phyloP scores from a whole-genome alignment of 2,113 vertebrate genomes.

The Gorilla gorilla region DNA sequence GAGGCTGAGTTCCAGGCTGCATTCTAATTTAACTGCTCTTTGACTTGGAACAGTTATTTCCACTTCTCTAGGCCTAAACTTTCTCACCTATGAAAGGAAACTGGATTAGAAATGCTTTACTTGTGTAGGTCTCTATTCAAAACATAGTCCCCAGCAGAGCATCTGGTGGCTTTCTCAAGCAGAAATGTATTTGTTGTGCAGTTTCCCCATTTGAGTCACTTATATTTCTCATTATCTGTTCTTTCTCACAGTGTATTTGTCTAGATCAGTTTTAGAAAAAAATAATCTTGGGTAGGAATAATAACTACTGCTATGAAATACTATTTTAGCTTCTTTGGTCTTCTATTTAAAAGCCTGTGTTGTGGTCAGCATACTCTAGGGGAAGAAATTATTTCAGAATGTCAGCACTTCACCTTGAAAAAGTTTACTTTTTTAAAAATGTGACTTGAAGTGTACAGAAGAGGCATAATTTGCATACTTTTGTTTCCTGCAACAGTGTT shows the following conservation, averaged over 20 bases:
- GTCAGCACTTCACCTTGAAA: slow-evolving; percentile 16
- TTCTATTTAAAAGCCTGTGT: not conserved
- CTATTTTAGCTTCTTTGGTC: not conserved
- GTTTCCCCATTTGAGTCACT: not conserved
- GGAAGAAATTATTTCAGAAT: slow-evolving; percentile 46
- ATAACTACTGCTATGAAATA: not conserved
- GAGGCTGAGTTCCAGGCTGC: not conserved
- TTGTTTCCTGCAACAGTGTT: not conserved
- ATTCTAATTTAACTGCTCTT: not conserved
- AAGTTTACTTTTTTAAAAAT: slow-evolving; percentile 48
- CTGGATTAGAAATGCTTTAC: not conserved
- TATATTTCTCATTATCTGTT: not conserved
- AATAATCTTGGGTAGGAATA: not conserved
- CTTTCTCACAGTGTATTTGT: not conserved
- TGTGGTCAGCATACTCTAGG: not conserved
- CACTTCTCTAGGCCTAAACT: not conserved
- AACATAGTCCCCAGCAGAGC: not conserved
- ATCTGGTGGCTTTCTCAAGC: not conserved
- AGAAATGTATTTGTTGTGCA: not conserved
- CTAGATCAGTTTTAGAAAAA: not conserved
- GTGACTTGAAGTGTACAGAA: not conserved
- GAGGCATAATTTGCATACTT: not conserved
- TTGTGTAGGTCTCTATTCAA: not conserved
- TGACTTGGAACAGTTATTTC: not conserved
- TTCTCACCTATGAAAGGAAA: not conserved